Conservation (phyloP, 1,140 invertebrate species). For the Lanistes nyassanus region DNA sequence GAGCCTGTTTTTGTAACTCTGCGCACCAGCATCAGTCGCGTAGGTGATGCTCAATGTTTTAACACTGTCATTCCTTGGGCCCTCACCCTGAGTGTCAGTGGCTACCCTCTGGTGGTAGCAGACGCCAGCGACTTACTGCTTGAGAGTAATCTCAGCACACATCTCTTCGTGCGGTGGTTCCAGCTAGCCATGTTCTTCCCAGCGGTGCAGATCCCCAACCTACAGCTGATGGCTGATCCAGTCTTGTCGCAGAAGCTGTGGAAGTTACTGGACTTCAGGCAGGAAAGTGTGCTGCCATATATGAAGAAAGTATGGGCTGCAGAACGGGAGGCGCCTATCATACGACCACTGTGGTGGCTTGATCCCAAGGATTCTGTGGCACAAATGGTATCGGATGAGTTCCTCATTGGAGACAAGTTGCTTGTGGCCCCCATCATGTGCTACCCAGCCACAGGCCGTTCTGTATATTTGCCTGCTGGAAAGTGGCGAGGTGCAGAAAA, state of each 20-base stretch:
- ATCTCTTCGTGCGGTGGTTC: slow-evolving; percentile 89
- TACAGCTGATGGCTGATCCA: slow-evolving; percentile 87
- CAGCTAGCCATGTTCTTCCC: slow-evolving; percentile 88
- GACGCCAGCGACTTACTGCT: slow-evolving; percentile 93
- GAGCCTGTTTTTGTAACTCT: slow-evolving; percentile 32
- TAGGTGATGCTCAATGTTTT: slow-evolving; percentile 29
- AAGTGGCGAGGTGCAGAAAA: slow-evolving; percentile 34
- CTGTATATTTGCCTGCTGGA: slow-evolving; percentile 76
- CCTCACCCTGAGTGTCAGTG: slow-evolving; percentile 83
- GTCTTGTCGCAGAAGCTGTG: slow-evolving; percentile 73
- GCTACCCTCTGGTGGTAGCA: slow-evolving; percentile 85
- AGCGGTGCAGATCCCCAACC: slow-evolving; percentile 84
- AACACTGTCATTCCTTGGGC: slow-evolving; percentile 77
- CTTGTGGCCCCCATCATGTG: slow-evolving; percentile 83
- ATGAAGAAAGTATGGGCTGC: slow-evolving; percentile 16
- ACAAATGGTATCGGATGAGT: slow-evolving; percentile 83
- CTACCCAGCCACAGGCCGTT: slow-evolving; percentile 72
- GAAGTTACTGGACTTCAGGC: slow-evolving; percentile 77
- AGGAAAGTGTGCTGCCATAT: slow-evolving; percentile 53
- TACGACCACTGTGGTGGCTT: slow-evolving; percentile 91
- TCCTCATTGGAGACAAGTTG: slow-evolving; percentile 81
- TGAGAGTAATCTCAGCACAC: slow-evolving; percentile 72
- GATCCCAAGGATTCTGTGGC: slow-evolving; percentile 83
- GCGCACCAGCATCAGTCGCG: slow-evolving; percentile 23
- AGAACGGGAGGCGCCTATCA: slow-evolving; percentile 61